Percentiles rank a stretch among this genome's conserved stretches.
Evolutionary conservation across 2,797 vertebrate species (phyloP).

Genomic region (Lithobates pipiens): DNA sequence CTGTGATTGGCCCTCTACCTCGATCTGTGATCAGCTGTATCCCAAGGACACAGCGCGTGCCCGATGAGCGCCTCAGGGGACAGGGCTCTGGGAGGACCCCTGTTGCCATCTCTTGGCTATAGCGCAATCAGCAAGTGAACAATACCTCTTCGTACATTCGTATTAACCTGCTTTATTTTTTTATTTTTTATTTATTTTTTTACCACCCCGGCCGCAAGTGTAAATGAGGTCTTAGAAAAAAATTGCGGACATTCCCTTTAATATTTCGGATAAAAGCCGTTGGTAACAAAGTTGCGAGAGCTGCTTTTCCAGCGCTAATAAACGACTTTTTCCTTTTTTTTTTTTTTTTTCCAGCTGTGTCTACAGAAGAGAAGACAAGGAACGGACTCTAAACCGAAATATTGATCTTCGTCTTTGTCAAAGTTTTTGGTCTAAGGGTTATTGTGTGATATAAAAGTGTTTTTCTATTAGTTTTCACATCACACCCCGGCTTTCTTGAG

Average conservation of each 20-base stretch:
- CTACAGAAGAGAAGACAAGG: constrained; percentile 8
- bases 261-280: constrained; percentile 51
- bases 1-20: too few relatives aligned
- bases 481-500: constrained; percentile 26
- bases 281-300: constrained; percentile 47
- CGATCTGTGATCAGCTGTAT: too few relatives aligned
- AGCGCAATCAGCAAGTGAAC: too few relatives aligned
- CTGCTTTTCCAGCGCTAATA: constrained; percentile 51
- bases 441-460: constrained; percentile 9
- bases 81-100: too few relatives aligned
- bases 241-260: background rate
- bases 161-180: too few relatives aligned
- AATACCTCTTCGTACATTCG: too few relatives aligned
- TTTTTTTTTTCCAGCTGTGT: constrained; percentile 53
- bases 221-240: too few relatives aligned
- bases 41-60: too few relatives aligned
- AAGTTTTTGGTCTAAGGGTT: background rate
- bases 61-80: too few relatives aligned
- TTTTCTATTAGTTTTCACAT: constrained; percentile 54
- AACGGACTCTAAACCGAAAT: constrained; percentile 26
- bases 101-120: too few relatives aligned
- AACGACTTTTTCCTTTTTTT: constrained; percentile 37
- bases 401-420: constrained; percentile 21
- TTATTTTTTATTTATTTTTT: too few relatives aligned
- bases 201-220: too few relatives aligned